phyloP scores from a whole-genome alignment of 92 coral and sea anemone species.

The Scolanthus callimorphus region DNA sequence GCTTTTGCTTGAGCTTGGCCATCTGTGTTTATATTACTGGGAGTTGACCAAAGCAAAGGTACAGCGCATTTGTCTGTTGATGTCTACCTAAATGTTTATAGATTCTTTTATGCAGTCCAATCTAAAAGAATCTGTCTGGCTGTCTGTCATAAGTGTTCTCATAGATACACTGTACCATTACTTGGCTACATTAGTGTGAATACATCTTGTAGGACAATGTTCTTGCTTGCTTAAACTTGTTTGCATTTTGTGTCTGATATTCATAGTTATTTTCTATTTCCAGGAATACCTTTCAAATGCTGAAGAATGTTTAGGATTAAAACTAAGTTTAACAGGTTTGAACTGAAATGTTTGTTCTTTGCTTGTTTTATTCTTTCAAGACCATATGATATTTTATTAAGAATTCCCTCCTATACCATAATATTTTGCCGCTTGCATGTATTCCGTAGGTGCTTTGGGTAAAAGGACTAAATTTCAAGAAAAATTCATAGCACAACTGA shows the following conservation, averaged over 20 bases:
- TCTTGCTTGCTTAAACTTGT: background rate
- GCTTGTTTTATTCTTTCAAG: background rate
- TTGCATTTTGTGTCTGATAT: background rate
- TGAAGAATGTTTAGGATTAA: slow-evolving; percentile 62
- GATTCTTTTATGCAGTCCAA: no score
- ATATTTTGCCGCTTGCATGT: background rate
- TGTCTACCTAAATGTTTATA: no score
- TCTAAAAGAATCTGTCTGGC: no score
- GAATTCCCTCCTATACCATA: background rate
- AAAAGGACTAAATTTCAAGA: slow-evolving; percentile 94
- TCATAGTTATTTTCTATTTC: background rate
- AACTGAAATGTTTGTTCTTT: background rate
- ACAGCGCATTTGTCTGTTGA: no score
- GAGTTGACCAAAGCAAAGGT: slow-evolving; percentile 84
- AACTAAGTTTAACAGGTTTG: slow-evolving; percentile 70
- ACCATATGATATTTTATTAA: background rate
- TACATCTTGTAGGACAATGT: background rate
- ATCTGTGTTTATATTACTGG: slow-evolving; percentile 66
- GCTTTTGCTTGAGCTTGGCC: slow-evolving; percentile 73
- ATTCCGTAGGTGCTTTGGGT: slow-evolving; percentile 81
- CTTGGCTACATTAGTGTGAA: background rate
- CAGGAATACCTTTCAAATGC: slow-evolving; percentile 86
- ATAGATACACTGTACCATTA: background rate
- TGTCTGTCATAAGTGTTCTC: background rate
- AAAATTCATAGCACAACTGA: slow-evolving; percentile 65